These are phyloP conservation scores for Rattus norvegicus DNA, from an alignment of 2,113 vertebrate genomes.

Conservation along the genomic window DNA sequence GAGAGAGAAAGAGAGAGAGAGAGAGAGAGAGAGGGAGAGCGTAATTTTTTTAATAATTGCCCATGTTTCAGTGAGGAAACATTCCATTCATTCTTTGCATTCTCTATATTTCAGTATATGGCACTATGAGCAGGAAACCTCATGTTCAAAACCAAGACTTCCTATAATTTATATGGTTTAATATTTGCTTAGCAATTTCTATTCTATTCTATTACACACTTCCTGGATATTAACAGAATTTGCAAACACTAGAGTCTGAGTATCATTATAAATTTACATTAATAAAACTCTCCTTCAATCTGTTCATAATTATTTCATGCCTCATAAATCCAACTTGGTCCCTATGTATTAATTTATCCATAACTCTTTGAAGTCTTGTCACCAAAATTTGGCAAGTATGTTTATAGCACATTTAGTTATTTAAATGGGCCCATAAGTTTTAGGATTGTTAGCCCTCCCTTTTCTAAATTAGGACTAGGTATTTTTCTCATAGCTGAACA, in stretches of 20 bases:
- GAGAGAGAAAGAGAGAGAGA: no score
- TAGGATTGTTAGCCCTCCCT: conserved; percentile 48
- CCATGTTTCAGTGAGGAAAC: neutral
- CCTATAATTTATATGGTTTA: conserved; percentile 15
- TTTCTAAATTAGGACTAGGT: conserved; percentile 59
- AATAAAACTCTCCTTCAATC: conserved; percentile 73
- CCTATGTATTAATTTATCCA: conserved; percentile 74
- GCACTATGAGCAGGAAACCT: neutral
- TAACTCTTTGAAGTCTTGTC: conserved; percentile 74
- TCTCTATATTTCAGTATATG: neutral
- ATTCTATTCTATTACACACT: conserved; percentile 17
- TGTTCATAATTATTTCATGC: conserved; percentile 75
- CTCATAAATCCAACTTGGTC: conserved; percentile 75
- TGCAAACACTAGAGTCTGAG: conserved; percentile 53
- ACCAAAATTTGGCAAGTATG: conserved; percentile 73
- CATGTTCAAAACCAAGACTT: conserved; percentile 23
- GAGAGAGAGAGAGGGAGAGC: no score
- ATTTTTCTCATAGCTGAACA: conserved; percentile 13
- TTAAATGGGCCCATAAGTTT: conserved; percentile 77
- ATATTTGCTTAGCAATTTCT: conserved; percentile 54
- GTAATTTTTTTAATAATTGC: neutral
- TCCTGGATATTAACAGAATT: conserved; percentile 59
- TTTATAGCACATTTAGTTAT: conserved; percentile 77
- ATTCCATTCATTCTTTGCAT: neutral
- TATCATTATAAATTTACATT: conserved; percentile 73